Evolutionary conservation across 1,140 invertebrate species (phyloP), one percentile per base, ranked within the genome.

Genomic region (Heliconius himera): DNA sequence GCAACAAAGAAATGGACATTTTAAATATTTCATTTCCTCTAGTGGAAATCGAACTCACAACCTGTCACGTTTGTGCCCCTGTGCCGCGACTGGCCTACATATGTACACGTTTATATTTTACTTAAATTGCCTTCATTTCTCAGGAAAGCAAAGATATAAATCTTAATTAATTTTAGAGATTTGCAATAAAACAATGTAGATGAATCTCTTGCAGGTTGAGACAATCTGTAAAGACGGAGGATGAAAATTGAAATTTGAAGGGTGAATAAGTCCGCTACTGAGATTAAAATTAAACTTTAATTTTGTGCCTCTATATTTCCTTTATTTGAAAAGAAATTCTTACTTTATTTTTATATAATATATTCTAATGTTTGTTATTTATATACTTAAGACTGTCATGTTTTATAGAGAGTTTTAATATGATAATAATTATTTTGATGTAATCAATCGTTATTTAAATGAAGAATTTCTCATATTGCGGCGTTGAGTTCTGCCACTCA

Each of bases 201-300:
- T 29, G 74, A 79, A 75, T 72, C 79, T 80, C 79, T 74, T 74
- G 71, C 79, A 80, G 79, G 74, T 80, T 76, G 74, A 73, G 70
- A 79, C 78, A 38, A 79, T 79, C 41, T 74, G 74, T 76, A 66
- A 66, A 66, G 60, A 74, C 72, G 20, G 74, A 36, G 70, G 70
- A 79, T 79, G 78, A 79, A 70, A 79, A 75, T 79, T 79, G 78
- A 79, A 79, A 79, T 79, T 74, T 79, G 70, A 79, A 79, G 73
- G 70, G 36, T 74, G 75, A 51, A 29, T 79, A 18, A 79, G 41
- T 70, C 49, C 36, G 49, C 56, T 16, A 60, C 73, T 51, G 11
- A 76, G 46, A 79, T 79, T 49, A 79, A 76, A 76, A 75, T 76
- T 72, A 76, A 79, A 79, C 76, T 49, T 79, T 74, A 36, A 74